Evolutionary conservation across 2,888 invertebrate genomes (phyloP).

Genomic region (Dinocampus coccinellae): DNA sequence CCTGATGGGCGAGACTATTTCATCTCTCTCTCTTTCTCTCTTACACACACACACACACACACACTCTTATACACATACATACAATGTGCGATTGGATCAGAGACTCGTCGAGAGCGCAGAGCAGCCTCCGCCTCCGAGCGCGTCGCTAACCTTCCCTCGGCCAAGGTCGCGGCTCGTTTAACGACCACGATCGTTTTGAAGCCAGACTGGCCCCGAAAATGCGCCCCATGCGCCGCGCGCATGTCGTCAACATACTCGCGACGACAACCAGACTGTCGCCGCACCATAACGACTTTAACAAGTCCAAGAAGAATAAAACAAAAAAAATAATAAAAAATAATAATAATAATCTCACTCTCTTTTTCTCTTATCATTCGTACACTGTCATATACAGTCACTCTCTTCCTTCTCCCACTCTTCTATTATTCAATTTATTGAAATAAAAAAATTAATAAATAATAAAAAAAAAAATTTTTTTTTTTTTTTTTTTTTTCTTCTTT

Average conservation of each 20-base stretch:
- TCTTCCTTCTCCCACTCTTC: no score
- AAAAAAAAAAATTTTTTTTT: neutral
- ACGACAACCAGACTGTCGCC: conserved; percentile 3
- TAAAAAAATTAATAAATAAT: no score
- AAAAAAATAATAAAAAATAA: no score
- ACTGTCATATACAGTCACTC: no score
- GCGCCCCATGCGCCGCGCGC: conserved; percentile 23
- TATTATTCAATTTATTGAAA: no score
- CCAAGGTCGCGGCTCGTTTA: conserved; percentile 56
- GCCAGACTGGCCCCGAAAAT: conserved; percentile 53
- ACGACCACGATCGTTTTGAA: conserved; percentile 55
- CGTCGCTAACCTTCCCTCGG: conserved; percentile 48
- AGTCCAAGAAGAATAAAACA: neutral
- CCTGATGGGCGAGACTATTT: conserved; percentile 2
- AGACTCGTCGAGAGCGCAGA: conserved; percentile 26
- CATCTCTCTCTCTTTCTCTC: neutral
- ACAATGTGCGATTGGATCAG: neutral
- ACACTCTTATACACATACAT: neutral
- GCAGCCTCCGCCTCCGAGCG: conserved; percentile 41
- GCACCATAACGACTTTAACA: neutral
- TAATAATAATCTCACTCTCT: no score
- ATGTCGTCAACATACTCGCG: conserved; percentile 14
- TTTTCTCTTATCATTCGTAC: no score
- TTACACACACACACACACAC: neutral
- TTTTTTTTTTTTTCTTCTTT: no score